Base-by-base conservation (phyloP, 2,113 vertebrate genomes). In the Pterophyllum scalare region DNA sequence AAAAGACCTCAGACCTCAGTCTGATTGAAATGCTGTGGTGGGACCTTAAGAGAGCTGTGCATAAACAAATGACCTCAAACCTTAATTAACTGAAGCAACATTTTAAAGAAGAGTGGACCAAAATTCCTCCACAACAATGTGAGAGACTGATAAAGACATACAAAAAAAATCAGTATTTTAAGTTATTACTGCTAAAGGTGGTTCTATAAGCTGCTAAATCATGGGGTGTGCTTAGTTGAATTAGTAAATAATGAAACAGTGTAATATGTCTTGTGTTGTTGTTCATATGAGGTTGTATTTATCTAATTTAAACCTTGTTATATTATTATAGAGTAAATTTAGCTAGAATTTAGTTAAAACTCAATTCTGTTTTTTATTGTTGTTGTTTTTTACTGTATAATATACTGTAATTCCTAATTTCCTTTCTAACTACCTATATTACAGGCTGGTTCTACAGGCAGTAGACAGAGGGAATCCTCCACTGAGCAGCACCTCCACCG, bases 401-500 rank as follows among this genome's bases (percentile, higher is more conserved):
- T 12, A 12, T 2, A 13, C 7, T 57, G 4, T 0, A 33, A 26
- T n/a, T 60, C n/a, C 10, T 74, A 22, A 40, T 59, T 54, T 72
- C 24, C 24, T 6, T 17, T 15, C n/a, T 17, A 19, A 15, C 46
- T 17, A 13, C 20, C 46, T 33, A 54, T n/a, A 72, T 91, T 93
- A 61, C 90, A 99, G 98, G 89, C 93, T 99, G 90, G 91, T 97
- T 88, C 89, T 99, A 57, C 96, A 97, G 94, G 98, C 96, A 28
- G 77, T 92, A 83, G 98, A 99, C 91, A 96, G 90, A 91, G 98
- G 98, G 85, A 95, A 90, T 10, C 97, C 97, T 82, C 91, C 94
- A 0, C 95, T 97, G 92, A 97, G 96, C 84, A 91, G 93, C 80
- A 97, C 95, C 2, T 72, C 94, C 83, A 86, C 91, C 43, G 64